A percentile compares a stretch with the other conserved stretches of the same genome.
phyloP scores from a whole-genome alignment of 92 coral and sea anemone species.

The Epizoanthus illoricatus region DNA sequence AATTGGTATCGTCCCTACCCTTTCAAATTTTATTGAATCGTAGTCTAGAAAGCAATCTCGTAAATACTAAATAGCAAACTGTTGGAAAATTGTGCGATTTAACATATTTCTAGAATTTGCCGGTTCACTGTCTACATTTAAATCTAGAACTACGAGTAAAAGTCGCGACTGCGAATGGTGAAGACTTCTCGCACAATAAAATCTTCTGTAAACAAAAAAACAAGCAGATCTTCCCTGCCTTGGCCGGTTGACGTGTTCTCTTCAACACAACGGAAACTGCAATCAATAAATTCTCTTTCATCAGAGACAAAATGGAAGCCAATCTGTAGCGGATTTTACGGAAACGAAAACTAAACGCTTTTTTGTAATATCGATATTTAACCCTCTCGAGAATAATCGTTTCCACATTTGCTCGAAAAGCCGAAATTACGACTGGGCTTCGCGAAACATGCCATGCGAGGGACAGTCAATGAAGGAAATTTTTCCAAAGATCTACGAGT shows the following conservation, averaged over 20 bases:
- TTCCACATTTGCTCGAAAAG: not conserved
- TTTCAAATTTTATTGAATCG: not conserved
- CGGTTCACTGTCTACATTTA: not conserved
- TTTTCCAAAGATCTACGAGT: constrained; percentile 29
- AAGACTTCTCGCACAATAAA: constrained; percentile 63
- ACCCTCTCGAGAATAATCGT: constrained; percentile 8
- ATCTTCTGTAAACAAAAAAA: constrained; percentile 67
- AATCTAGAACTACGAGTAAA: constrained; percentile 28
- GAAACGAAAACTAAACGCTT: constrained; percentile 23
- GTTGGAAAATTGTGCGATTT: not conserved
- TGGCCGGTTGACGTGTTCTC: constrained; percentile 5
- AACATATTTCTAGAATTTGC: not conserved
- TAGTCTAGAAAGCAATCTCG: not conserved
- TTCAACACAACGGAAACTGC: constrained; percentile 30
- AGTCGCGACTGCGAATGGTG: constrained; percentile 29
- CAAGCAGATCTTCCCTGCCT: constrained; percentile 9
- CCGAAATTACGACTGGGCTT: not conserved
- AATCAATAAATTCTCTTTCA: constrained; percentile 32
- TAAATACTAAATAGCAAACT: not conserved
- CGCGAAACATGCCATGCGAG: constrained; percentile 17
- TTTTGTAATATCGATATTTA: constrained; percentile 10
- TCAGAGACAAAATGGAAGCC: constrained; percentile 26
- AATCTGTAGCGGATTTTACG: constrained; percentile 16
- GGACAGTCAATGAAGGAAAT: not conserved
- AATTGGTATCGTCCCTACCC: not conserved